phyloP scores from a whole-genome alignment of 1,140 invertebrate species.

The Grapholita molesta region DNA sequence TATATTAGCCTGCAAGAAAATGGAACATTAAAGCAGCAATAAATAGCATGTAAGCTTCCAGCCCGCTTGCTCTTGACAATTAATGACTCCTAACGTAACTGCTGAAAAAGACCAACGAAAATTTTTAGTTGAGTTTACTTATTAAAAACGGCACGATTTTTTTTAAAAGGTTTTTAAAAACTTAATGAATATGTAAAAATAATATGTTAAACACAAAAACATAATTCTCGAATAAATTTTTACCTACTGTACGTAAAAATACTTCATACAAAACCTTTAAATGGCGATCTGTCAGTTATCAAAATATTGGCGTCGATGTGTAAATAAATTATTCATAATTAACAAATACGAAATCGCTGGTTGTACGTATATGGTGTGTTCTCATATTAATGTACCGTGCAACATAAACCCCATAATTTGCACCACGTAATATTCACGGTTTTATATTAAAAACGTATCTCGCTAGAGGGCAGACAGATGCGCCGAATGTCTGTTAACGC shows the following conservation, averaged over 20 bases:
- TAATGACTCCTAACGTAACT: background rate
- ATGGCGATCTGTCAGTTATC: no score
- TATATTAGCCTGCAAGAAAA: slow-evolving; percentile 4
- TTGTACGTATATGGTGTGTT: no score
- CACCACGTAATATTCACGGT: slow-evolving; percentile 1
- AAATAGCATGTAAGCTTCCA: slow-evolving; percentile 4
- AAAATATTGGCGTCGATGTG: no score
- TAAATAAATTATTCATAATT: no score
- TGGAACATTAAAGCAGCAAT: background rate
- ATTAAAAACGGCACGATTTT: background rate
- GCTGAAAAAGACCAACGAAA: background rate
- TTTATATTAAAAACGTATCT: slow-evolving; percentile 62
- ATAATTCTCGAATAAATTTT: no score
- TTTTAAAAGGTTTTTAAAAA: no score
- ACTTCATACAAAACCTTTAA: no score
- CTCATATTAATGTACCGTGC: background rate
- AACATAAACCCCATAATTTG: background rate
- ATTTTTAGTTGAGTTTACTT: background rate
- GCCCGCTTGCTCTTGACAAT: slow-evolving; percentile 14
- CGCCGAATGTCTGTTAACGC: slow-evolving; percentile 57
- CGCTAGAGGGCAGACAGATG: slow-evolving; percentile 50
- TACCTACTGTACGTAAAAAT: no score
- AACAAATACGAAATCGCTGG: no score
- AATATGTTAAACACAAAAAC: no score
- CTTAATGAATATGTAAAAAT: no score